A percentile compares a stretch with the other conserved stretches of the same genome.
phyloP scores from a whole-genome alignment of 2,888 invertebrate species.

The Drosophila anomalipes region DNA sequence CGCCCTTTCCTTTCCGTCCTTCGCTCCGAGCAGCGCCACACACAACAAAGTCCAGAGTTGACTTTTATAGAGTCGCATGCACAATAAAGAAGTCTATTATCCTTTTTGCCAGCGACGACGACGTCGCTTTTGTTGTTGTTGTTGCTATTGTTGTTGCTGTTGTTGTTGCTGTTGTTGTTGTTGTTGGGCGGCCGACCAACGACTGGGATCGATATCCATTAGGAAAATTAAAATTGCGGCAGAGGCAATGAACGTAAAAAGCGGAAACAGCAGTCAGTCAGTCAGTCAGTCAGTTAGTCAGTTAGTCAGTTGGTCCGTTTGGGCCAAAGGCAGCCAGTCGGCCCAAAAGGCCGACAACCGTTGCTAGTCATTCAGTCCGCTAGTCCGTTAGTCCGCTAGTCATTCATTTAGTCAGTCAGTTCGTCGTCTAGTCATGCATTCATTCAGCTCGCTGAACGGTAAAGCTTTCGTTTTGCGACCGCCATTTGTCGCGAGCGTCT shows the following conservation, averaged over 20 bases:
- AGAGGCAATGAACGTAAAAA: constrained; percentile 84
- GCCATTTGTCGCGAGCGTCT: constrained; percentile 58
- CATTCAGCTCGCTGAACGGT: constrained; percentile 26
- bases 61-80: constrained; percentile 85
- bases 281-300: constrained; percentile 34
- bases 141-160: constrained; percentile 26
- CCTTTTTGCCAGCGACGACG: constrained; percentile 74
- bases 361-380: constrained; percentile 7
- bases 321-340: constrained; percentile 16
- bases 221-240: constrained; percentile 86
- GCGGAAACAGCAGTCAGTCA: constrained; percentile 75
- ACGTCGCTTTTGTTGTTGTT: constrained; percentile 27
- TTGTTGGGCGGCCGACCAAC: constrained; percentile 60
- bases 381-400: constrained; percentile 10
- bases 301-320: constrained; percentile 19
- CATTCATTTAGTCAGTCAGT: constrained; percentile 10
- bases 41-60: constrained; percentile 82
- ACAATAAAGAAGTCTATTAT: constrained; percentile 84
- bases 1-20: background rate
- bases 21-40: constrained; percentile 53
- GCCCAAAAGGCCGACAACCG: constrained; percentile 16
- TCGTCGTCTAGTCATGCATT: constrained; percentile 23
- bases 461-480: constrained; percentile 35
- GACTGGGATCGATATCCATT: constrained; percentile 86
- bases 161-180: constrained; percentile 49